A percentile compares a stretch with the other conserved stretches of the same genome.
Conservation (phyloP, 2,888 invertebrate species). For the Calephelis perditalis region DNA sequence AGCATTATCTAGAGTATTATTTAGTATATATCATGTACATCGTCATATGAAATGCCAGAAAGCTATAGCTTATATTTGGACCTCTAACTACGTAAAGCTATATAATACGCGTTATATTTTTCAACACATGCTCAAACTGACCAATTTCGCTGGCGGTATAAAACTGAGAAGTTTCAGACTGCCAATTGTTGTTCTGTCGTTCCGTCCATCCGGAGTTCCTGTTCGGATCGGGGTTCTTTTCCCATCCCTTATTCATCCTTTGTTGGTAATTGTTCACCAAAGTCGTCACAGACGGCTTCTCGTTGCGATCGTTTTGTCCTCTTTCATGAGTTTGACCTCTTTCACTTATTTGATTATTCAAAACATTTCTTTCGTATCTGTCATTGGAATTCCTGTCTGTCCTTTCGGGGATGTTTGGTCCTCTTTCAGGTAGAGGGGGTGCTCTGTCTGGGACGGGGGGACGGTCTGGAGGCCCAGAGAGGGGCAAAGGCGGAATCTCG, state of each 20-base stretch:
- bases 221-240: slow-evolving; percentile 40
- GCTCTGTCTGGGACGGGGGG: slow-evolving; percentile 39
- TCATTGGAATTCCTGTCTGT: slow-evolving; percentile 21
- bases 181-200: slow-evolving; percentile 44
- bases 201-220: slow-evolving; percentile 33
- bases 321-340: slow-evolving; percentile 19
- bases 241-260: slow-evolving; percentile 46
- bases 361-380: slow-evolving; percentile 18
- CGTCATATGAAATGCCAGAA: too few relatives aligned
- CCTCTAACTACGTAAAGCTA: not conserved
- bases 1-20: too few relatives aligned
- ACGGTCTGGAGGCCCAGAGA: slow-evolving; percentile 49
- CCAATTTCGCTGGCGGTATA: slow-evolving; percentile 65
- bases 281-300: slow-evolving; percentile 51
- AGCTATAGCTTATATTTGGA: not conserved
- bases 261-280: slow-evolving; percentile 68
- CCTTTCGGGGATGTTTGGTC: slow-evolving; percentile 38
- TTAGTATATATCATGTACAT: too few relatives aligned
- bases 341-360: slow-evolving; percentile 12
- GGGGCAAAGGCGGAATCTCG: slow-evolving; percentile 53
- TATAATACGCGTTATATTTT: not conserved
- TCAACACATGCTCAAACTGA: slow-evolving; percentile 42
- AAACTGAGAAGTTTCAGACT: slow-evolving; percentile 57
- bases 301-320: slow-evolving; percentile 24
- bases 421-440: slow-evolving; percentile 45